These are phyloP conservation scores for Quadriops clusia DNA, from an alignment of 2,888 invertebrate genomes.

Conservation along the genomic window DNA sequence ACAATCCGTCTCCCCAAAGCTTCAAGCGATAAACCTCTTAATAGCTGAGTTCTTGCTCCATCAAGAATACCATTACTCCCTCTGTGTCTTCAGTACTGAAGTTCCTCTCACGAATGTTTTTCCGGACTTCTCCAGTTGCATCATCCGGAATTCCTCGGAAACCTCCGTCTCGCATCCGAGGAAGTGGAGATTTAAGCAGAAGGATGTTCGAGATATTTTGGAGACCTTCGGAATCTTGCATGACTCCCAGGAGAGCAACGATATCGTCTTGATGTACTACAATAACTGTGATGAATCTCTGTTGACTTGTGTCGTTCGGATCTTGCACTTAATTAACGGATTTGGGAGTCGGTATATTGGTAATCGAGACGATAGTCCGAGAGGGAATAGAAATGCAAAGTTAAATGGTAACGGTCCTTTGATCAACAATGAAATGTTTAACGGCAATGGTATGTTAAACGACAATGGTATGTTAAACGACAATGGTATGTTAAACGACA, in stretches of 20 bases:
- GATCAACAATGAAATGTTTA: too few species aligned
- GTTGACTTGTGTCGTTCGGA: constrained; percentile 20
- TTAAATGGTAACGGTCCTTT: too few species aligned
- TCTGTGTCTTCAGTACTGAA: constrained; percentile 50
- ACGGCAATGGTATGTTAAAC: too few species aligned
- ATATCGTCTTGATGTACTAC: constrained; percentile 18
- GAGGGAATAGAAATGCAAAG: too few species aligned
- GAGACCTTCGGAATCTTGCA: constrained; percentile 25
- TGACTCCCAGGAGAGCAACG: constrained; percentile 17
- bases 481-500: too few species aligned
- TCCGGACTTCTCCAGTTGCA: constrained; percentile 34
- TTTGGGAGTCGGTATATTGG: too few species aligned
- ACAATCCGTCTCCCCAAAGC: constrained; percentile 39
- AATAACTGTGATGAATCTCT: constrained; percentile 16
- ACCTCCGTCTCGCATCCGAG: too few species aligned
- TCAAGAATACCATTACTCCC: constrained; percentile 44
- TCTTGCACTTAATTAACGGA: too few species aligned
- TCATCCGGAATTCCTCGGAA: constrained; percentile 7
- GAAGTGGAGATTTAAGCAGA: constrained; percentile 34
- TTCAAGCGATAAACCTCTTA: constrained; percentile 49
- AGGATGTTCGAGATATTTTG: constrained; percentile 41
- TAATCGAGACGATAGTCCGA: too few species aligned
- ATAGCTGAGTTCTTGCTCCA: constrained; percentile 48
- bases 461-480: too few species aligned
- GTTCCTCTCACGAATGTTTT: constrained; percentile 43